Evolutionary conservation across 2,113 vertebrate species (phyloP).

Genomic region (Himantopus leucocephalus): DNA sequence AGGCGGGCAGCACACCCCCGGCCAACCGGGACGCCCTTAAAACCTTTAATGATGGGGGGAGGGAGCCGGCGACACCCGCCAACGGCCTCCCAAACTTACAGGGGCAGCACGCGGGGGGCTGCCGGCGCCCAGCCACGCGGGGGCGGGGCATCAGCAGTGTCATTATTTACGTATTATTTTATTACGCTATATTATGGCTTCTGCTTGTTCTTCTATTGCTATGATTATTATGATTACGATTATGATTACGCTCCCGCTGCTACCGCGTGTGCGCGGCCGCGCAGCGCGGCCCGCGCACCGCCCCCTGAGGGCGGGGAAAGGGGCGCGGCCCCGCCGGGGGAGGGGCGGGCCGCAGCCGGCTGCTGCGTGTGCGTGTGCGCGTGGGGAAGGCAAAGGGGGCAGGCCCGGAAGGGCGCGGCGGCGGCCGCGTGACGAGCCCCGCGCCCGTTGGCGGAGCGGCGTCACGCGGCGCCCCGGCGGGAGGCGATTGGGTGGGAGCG

Average conservation of each 20-base stretch:
- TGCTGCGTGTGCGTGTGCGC: background rate
- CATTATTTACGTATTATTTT: accelerated
- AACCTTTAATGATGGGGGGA: accelerated
- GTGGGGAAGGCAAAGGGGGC: background rate
- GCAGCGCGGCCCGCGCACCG: accelerated
- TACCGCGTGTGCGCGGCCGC: accelerated
- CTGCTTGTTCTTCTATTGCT: no score
- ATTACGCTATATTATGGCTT: no score
- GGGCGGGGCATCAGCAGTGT: background rate
- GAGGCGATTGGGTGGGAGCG: background rate
- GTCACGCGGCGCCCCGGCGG: slow-evolving; percentile 28
- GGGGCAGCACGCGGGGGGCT: background rate
- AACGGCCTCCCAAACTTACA: accelerated
- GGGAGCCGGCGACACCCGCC: accelerated
- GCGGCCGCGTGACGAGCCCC: background rate
- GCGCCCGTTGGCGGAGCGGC: background rate
- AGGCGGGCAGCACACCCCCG: no score
- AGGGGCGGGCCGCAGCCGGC: background rate
- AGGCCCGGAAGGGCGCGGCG: background rate
- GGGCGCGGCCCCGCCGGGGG: background rate
- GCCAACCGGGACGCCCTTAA: background rate
- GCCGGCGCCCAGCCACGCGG: background rate
- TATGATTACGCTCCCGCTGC: accelerated
- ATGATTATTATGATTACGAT: accelerated
- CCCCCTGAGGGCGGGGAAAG: background rate